phyloP scores from a whole-genome alignment of 2,797 vertebrate genomes.

The Mormyrops boulengeri region DNA sequence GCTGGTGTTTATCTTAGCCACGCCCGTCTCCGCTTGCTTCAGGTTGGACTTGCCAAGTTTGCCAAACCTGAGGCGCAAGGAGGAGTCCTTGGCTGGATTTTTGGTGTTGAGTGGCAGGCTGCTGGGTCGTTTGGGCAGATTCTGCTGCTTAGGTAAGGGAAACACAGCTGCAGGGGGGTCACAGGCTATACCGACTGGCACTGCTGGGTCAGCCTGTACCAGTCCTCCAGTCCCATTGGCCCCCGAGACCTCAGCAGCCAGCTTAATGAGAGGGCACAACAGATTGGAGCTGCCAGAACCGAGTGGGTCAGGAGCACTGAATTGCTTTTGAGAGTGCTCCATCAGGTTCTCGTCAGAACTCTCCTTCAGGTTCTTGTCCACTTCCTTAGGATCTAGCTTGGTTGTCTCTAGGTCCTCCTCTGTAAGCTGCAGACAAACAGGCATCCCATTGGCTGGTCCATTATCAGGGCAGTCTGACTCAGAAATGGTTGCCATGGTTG shows the following conservation, averaged over 20 bases:
- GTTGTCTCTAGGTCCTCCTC: constrained; percentile 96
- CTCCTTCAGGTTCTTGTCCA: constrained; percentile 97
- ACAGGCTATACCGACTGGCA: constrained; percentile 4
- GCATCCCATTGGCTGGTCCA: constrained; percentile 60
- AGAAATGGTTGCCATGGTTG: constrained; percentile 76
- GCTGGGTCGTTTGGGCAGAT: constrained; percentile 83
- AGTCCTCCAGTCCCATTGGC: constrained; percentile 23
- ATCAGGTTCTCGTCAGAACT: constrained; percentile 98
- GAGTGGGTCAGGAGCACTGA: constrained; percentile 84
- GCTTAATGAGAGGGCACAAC: constrained; percentile 75
- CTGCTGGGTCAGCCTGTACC: constrained; percentile 18
- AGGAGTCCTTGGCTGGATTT: constrained; percentile 63
- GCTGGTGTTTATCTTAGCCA: constrained; percentile 89
- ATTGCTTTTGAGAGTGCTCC: constrained; percentile 97
- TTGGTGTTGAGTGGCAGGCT: constrained; percentile 80
- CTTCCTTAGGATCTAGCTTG: constrained; percentile 95
- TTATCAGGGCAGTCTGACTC: constrained; percentile 74
- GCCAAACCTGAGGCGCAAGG: constrained; percentile 70
- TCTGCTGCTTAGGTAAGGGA: constrained; percentile 86
- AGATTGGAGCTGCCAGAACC: constrained; percentile 84
- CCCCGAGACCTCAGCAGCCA: constrained; percentile 38
- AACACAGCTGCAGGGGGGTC: constrained; percentile 31
- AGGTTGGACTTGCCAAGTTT: constrained; percentile 82
- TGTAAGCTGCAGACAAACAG: constrained; percentile 85
- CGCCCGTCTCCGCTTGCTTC: constrained; percentile 87